A percentile compares a stretch with the other conserved stretches of the same genome.
Conservation (phyloP, 2,888 invertebrate species). For the Antheraea yamamai region DNA sequence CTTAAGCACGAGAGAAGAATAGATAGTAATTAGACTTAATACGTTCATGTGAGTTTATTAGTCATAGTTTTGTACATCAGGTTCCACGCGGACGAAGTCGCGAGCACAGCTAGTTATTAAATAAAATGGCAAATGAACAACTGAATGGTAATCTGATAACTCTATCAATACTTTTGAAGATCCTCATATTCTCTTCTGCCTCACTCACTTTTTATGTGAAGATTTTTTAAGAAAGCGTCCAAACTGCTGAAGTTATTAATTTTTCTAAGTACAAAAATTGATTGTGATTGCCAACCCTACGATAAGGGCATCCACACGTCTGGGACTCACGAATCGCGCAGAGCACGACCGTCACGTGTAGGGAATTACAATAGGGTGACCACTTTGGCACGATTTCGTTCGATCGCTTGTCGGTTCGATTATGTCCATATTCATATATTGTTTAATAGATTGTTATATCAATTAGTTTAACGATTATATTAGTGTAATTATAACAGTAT, state of each 20-base stretch:
- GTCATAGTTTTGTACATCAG: too few species aligned
- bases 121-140: too few species aligned
- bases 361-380: constrained; percentile 44
- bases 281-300: constrained; percentile 2
- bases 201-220: too few species aligned
- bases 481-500: neutral
- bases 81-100: too few species aligned
- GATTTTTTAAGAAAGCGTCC: neutral
- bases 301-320: constrained; percentile 41
- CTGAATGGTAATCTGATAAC: too few species aligned
- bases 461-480: neutral
- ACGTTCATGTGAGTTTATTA: too few species aligned
- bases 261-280: too few species aligned
- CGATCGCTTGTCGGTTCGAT: constrained; percentile 33
- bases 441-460: neutral
- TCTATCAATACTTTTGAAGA: too few species aligned
- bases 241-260: neutral
- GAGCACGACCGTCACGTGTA: constrained; percentile 44
- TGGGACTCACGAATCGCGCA: constrained; percentile 42
- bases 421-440: constrained; percentile 5
- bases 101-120: too few species aligned
- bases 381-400: constrained; percentile 41
- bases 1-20: too few species aligned
- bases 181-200: too few species aligned
- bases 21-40: too few species aligned